These are phyloP conservation scores for Ophioderma brevispina DNA, from an alignment of 35 echinoderm and acorn worm species.

Conservation along the genomic window DNA sequence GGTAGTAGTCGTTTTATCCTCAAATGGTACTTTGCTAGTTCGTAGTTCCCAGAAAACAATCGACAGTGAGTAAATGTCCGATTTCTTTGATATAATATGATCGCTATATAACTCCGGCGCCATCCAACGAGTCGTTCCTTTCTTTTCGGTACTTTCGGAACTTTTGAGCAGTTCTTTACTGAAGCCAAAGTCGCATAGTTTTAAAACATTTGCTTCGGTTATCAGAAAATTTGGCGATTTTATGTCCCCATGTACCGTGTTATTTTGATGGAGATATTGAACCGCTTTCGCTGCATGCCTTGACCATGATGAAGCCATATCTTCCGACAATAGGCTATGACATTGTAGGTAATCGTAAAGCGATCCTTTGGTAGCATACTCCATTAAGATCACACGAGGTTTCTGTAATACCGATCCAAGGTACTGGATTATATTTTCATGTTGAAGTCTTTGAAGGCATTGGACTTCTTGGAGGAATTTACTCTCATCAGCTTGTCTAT, in stretches of 20 bases:
- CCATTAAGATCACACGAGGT: no score
- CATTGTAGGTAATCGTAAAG: no score
- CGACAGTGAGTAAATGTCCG: neutral
- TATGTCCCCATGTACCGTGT: neutral
- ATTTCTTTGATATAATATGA: neutral
- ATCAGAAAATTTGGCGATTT: neutral
- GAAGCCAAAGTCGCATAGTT: neutral
- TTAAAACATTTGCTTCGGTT: neutral
- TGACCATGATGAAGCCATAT: neutral
- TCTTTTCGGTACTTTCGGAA: neutral
- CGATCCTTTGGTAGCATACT: no score
- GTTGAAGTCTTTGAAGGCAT: no score
- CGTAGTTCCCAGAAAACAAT: neutral
- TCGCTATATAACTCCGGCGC: neutral
- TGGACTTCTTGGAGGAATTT: no score
- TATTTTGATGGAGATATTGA: neutral
- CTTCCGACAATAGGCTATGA: neutral
- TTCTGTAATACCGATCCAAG: no score
- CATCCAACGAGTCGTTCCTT: neutral
- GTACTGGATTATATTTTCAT: no score
- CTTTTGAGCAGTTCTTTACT: neutral
- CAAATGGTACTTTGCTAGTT: neutral
- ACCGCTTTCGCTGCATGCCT: neutral
- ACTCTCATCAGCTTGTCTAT: no score
- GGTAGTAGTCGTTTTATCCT: neutral